These are phyloP conservation scores for Hippopotamyrus pictus DNA, from an alignment of 2,797 vertebrate species.

Conservation along the genomic window DNA sequence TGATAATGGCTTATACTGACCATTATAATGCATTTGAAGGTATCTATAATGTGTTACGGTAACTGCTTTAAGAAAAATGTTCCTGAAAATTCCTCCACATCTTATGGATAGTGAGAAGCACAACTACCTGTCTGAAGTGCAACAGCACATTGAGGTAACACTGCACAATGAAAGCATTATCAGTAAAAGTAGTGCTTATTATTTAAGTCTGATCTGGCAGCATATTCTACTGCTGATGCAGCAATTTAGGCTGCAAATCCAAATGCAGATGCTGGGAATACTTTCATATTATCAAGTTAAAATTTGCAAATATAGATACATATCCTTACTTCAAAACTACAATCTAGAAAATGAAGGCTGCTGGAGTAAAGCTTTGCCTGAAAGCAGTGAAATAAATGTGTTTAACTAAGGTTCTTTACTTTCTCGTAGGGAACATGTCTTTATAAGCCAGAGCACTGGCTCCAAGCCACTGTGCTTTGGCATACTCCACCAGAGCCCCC, in stretches of 20 bases:
- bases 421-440: slow-evolving; percentile 11
- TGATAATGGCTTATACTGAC: not conserved
- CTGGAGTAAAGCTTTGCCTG: not conserved
- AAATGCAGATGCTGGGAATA: not conserved
- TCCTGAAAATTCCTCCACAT: not conserved
- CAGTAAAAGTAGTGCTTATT: slow-evolving; percentile 55
- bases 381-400: not conserved
- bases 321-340: not conserved
- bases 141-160: not conserved
- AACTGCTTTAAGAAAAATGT: not conserved
- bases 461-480: slow-evolving; percentile 18
- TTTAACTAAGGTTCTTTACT: not conserved
- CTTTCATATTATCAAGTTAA: not conserved
- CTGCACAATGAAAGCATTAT: slow-evolving; percentile 31
- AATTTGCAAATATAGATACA: not conserved
- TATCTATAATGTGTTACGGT: not conserved
- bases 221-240: slow-evolving; percentile 46
- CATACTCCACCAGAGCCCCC: slow-evolving; percentile 28
- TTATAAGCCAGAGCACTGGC: slow-evolving; percentile 11
- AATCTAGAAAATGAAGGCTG: not conserved
- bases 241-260: slow-evolving; percentile 48
- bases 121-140: not conserved
- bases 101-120: not conserved
- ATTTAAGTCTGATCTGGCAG: slow-evolving; percentile 41
- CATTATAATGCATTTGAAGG: not conserved